A percentile compares a stretch with the other conserved stretches of the same genome.
These are phyloP conservation scores for Mythimna albipuncta DNA, from an alignment of 2,888 invertebrate genomes.

Conservation along the genomic window DNA sequence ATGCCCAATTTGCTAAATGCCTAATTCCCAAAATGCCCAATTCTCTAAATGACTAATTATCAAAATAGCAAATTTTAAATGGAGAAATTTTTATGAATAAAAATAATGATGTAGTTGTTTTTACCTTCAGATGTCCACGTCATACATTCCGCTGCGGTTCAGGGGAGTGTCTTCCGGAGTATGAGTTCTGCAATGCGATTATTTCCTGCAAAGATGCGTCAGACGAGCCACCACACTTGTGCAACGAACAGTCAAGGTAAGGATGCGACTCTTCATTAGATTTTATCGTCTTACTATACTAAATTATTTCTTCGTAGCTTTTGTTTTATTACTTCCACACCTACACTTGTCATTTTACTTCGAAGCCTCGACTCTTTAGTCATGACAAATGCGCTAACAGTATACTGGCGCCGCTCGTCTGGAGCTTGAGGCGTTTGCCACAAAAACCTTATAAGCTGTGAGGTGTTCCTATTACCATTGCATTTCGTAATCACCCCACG, in stretches of 20 bases:
- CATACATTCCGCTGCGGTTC: constrained; percentile 96
- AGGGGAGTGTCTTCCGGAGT: constrained; percentile 96
- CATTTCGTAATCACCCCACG: constrained; percentile 74
- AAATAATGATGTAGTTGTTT: too few species aligned
- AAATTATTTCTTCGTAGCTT: constrained; percentile 25
- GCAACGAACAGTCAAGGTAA: constrained; percentile 91
- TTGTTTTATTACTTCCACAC: constrained; percentile 33
- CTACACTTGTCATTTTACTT: constrained; percentile 36
- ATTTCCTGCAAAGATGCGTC: constrained; percentile 96
- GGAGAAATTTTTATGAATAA: too few species aligned
- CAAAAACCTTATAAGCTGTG: constrained; percentile 44
- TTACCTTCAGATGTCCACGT: constrained; percentile 92
- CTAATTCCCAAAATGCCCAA: too few species aligned
- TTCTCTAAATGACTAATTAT: too few species aligned
- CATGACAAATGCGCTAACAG: constrained; percentile 47
- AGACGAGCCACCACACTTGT: constrained; percentile 96
- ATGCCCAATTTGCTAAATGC: too few species aligned
- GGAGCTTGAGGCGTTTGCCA: constrained; percentile 32
- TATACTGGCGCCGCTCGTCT: constrained; percentile 14
- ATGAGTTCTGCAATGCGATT: constrained; percentile 97
- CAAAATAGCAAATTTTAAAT: too few species aligned
- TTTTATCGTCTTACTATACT: constrained; percentile 32
- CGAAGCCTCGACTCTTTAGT: constrained; percentile 15
- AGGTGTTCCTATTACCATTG: constrained; percentile 47
- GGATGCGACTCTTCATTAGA: constrained; percentile 7